Base-by-base conservation (phyloP, 1,140 invertebrate species). In the Nomia melanderi region DNA sequence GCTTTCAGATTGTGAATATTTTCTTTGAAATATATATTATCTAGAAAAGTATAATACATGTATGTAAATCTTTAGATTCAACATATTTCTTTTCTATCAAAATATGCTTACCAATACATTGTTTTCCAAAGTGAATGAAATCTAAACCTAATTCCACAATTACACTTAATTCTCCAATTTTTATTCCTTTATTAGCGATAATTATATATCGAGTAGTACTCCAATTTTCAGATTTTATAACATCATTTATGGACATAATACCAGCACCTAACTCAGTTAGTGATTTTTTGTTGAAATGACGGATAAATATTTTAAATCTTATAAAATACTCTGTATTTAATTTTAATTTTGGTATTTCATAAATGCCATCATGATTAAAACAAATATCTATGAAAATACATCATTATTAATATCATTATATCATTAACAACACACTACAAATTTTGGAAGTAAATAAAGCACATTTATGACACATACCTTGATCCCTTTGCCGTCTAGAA, bases 101-200 rank as follows among this genome's bases (percentile, higher is more conserved):
- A 62, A 39, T 29, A 77, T 60, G 82, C 84, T 79, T 81, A 93
- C 92, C 91, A 73, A 93, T 76, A 83, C 93, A 93, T 82, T 93
- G 90, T 85, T 88, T 92, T 39, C 92, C 93, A 86, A 93, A 93
- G 79, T 93, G 91, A 47, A 92, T 84, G 77, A 82, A 87, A 72
- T 92, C 91, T 82, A 89, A 92, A 12, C 92, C 93, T 54, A 94
- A 90, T 86, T 93, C 92, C 44, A 90, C 63, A 17, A 88, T 88
- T 11, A 93, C 83, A 84, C 90, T 93, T 17, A 94, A 76, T 66
- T 91, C 88, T 0, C 88, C 91, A 29, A 89, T 86, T 88, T 91
- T 92, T 14, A 91, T 90, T 1, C 88, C 89, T 84, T 90, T 92
- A 67, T 90, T 89, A 8, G 87, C 57, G 57, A 92, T 84, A 25